Evolutionary conservation across 2,797 vertebrate species (phyloP).

Genomic region (Epinephelus coioides): DNA sequence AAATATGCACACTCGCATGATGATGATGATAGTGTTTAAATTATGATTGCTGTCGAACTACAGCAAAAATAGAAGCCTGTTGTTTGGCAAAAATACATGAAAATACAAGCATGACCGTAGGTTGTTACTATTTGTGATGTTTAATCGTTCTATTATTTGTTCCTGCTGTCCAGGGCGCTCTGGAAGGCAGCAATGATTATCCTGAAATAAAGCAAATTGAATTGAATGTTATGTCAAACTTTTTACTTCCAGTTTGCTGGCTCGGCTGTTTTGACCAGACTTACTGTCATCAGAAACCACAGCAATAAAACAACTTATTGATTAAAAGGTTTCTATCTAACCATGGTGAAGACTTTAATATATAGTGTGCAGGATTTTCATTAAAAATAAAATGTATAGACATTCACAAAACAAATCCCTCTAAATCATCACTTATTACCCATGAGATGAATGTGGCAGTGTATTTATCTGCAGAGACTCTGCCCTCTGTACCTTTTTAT

Average conservation of each 20-base stretch:
- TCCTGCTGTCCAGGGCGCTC: background rate
- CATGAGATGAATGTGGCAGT: too few relatives aligned
- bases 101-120: background rate
- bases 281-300: background rate
- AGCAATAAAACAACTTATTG: background rate
- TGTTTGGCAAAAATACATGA: constrained; percentile 7
- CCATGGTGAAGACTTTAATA: background rate
- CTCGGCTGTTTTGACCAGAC: background rate
- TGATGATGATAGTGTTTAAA: background rate
- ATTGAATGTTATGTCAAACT: background rate
- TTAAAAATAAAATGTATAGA: too few relatives aligned
- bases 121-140: background rate
- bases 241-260: background rate
- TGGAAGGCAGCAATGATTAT: background rate
- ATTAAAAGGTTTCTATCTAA: background rate
- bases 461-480: too few relatives aligned
- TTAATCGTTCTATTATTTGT: background rate
- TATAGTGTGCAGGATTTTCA: too few relatives aligned
- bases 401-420: too few relatives aligned
- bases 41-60: constrained; percentile 8
- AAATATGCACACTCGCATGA: background rate
- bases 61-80: background rate
- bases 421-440: too few relatives aligned
- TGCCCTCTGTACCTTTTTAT: background rate
- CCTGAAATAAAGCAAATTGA: background rate